Evolutionary conservation across 1,140 invertebrate genomes (phyloP).

Genomic region (Wiebesia pumilae): DNA sequence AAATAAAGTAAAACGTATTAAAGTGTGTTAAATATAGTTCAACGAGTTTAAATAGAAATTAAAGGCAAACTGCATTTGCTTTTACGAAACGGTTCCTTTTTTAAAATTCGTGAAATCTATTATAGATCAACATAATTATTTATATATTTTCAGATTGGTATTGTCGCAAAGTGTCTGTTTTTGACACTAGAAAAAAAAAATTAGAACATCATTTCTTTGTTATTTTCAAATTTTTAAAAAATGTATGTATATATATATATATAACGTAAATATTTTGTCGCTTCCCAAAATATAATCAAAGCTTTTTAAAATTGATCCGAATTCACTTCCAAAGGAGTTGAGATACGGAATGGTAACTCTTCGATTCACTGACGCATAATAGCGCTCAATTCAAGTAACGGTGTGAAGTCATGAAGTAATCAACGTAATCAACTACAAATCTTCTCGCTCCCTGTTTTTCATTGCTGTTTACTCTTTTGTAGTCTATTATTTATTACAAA

Average conservation of each 20-base stretch:
- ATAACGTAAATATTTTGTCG: background rate
- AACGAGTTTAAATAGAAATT: no score
- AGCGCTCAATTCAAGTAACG: background rate
- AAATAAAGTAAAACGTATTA: background rate
- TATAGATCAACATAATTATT: no score
- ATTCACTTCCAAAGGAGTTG: background rate
- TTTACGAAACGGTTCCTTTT: no score
- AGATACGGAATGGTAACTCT: background rate
- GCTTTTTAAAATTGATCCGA: no score
- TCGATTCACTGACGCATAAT: background rate
- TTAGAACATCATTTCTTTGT: no score
- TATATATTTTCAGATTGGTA: background rate
- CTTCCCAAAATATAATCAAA: background rate
- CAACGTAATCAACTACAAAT: background rate
- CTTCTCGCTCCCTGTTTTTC: background rate
- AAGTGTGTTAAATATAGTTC: background rate
- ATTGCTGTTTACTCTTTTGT: constrained; percentile 2
- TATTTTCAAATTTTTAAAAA: no score
- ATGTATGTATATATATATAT: no score
- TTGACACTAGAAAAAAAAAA: no score
- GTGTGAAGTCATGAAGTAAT: background rate
- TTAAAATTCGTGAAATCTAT: no score
- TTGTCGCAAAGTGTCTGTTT: no score
- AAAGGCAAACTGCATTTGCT: no score
- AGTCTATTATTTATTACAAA: background rate